These are phyloP conservation scores for Pocota personata DNA, from an alignment of 2,888 invertebrate genomes.

Conservation along the genomic window DNA sequence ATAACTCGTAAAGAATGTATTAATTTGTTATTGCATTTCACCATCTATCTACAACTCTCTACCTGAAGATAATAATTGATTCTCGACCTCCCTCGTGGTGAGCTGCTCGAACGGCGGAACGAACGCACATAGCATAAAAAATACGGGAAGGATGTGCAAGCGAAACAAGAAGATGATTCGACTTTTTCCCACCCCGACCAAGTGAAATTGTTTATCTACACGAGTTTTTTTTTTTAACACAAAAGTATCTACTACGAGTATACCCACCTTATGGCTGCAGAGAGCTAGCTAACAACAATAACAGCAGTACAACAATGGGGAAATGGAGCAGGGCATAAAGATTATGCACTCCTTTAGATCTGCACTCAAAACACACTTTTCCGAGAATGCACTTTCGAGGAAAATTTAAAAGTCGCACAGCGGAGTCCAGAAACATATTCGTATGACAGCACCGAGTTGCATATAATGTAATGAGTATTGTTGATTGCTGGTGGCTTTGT, in stretches of 20 bases:
- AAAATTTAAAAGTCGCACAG: slow-evolving; percentile 2
- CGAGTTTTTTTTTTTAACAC: background rate
- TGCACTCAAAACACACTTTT: slow-evolving; percentile 45
- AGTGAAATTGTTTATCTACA: background rate
- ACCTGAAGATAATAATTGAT: slow-evolving; percentile 48
- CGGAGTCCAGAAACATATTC: background rate
- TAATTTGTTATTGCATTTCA: slow-evolving; percentile 30
- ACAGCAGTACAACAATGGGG: slow-evolving; percentile 24
- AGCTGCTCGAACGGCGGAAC: background rate
- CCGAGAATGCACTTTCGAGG: slow-evolving; percentile 22
- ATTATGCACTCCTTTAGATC: slow-evolving; percentile 22
- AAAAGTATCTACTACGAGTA: background rate
- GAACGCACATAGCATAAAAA: background rate
- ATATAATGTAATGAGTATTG: background rate
- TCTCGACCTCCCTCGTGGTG: background rate
- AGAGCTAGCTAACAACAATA: slow-evolving; percentile 15
- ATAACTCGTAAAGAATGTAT: slow-evolving; percentile 26
- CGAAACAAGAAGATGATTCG: slow-evolving; percentile 6
- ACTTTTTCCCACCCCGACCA: background rate
- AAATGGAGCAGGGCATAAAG: slow-evolving; percentile 38
- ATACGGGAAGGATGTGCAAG: background rate
- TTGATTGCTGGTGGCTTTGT: slow-evolving; percentile 7
- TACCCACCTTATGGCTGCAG: background rate
- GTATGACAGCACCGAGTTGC: background rate
- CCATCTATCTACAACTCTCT: background rate